These are phyloP conservation scores for Trachelus iudaicus DNA, from an alignment of 2,888 invertebrate genomes.

Conservation along the genomic window DNA sequence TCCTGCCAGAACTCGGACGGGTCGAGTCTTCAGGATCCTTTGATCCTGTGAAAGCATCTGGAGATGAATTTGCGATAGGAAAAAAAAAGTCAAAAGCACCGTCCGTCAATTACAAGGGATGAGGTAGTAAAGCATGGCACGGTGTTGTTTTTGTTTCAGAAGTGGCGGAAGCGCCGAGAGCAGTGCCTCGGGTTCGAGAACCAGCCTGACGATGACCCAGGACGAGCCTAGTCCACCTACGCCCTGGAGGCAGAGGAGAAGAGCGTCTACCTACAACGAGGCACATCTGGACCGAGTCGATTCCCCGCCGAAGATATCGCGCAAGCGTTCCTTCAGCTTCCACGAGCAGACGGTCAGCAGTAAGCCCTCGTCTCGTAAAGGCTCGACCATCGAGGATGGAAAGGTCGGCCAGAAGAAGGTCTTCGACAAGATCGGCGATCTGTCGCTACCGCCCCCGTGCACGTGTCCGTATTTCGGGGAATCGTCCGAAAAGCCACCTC, in stretches of 20 bases:
- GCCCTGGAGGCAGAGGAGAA: conserved; percentile 52
- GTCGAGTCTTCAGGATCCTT: too few relatives aligned
- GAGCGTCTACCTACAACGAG: conserved; percentile 69
- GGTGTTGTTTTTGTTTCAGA: conserved; percentile 29
- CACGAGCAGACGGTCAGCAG: conserved; percentile 60
- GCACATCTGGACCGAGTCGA: conserved; percentile 62
- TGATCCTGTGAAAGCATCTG: too few relatives aligned
- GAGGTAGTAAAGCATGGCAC: too few relatives aligned
- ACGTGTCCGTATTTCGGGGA: conserved; percentile 86
- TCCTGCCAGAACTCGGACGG: too few relatives aligned
- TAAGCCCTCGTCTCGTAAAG: conserved; percentile 28
- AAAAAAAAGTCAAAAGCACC: too few relatives aligned
- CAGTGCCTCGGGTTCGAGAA: conserved; percentile 48
- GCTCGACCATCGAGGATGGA: conserved; percentile 30
- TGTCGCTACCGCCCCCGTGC: conserved; percentile 79
- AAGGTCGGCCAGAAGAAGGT: conserved; percentile 43
- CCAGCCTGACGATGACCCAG: conserved; percentile 41
- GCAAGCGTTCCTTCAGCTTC: conserved; percentile 67
- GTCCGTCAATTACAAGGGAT: too few relatives aligned
- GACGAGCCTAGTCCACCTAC: conserved; percentile 40
- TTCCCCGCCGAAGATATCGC: conserved; percentile 59
- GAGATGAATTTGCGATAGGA: too few relatives aligned
- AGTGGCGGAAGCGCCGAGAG: conserved; percentile 45
- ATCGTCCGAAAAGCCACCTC: conserved; percentile 68
- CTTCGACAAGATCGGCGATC: conserved; percentile 43